These are phyloP conservation scores for Excalfactoria chinensis DNA, from an alignment of 2,113 vertebrate species.

Conservation along the genomic window DNA sequence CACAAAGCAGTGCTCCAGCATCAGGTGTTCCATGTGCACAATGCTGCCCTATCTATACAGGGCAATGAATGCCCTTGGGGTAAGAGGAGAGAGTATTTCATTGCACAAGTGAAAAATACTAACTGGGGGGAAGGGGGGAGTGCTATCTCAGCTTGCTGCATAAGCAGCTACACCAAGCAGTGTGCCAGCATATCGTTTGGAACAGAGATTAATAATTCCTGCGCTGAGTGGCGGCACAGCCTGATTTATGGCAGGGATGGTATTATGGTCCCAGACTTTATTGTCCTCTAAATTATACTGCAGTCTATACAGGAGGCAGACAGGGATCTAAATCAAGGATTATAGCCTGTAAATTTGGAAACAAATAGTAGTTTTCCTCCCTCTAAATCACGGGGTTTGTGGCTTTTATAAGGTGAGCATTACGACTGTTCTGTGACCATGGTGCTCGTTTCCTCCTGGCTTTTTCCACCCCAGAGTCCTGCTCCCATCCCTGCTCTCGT, in stretches of 20 bases:
- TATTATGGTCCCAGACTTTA: constrained; percentile 77
- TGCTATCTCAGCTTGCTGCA: constrained; percentile 73
- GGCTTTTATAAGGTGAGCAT: constrained; percentile 66
- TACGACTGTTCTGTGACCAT: neutral
- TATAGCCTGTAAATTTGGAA: constrained; percentile 82
- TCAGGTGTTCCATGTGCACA: neutral
- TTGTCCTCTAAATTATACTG: constrained; percentile 82
- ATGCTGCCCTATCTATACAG: neutral
- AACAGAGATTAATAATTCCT: constrained; percentile 78
- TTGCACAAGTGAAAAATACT: constrained; percentile 64
- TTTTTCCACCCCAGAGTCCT: neutral
- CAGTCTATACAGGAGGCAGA: constrained; percentile 79
- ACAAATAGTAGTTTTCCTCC: constrained; percentile 79
- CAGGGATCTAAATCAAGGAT: constrained; percentile 79
- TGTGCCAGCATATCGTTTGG: constrained; percentile 68
- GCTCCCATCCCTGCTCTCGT: no score
- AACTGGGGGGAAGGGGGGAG: constrained; percentile 15
- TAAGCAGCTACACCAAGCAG: constrained; percentile 70
- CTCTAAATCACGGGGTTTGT: constrained; percentile 74
- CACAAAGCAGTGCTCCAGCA: no score
- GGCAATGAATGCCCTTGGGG: constrained; percentile 48
- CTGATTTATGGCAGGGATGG: constrained; percentile 75
- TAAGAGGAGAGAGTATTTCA: constrained; percentile 54
- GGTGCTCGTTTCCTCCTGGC: neutral
- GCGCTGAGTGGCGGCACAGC: constrained; percentile 62